Percentiles rank a stretch among this genome's conserved stretches.
These are phyloP conservation scores for Lepidonotus clava DNA, from an alignment of 2,888 invertebrate genomes.

Conservation along the genomic window DNA sequence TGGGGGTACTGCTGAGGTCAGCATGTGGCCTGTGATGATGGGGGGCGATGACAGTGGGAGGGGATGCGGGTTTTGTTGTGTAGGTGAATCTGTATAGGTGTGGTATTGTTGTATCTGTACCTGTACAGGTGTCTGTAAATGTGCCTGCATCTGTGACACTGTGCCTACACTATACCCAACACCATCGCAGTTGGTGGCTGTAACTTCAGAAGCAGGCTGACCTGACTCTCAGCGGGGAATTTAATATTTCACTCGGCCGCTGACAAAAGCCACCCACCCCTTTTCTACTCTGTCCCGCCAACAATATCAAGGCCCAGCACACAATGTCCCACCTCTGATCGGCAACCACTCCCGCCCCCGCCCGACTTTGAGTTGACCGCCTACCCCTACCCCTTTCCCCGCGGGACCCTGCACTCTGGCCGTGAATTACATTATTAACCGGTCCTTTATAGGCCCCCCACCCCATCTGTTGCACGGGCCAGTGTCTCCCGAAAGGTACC, in stretches of 20 bases:
- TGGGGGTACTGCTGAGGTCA: too few species aligned
- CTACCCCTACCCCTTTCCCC: neutral
- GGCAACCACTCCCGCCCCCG: neutral
- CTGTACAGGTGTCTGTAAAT: too few species aligned
- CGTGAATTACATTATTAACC: constrained; percentile 32
- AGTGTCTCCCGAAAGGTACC: neutral
- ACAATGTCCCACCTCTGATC: constrained; percentile 22
- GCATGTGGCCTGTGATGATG: too few species aligned
- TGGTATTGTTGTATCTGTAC: too few species aligned
- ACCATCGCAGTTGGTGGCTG: too few species aligned
- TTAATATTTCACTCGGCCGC: constrained; percentile 42
- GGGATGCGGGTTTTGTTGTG: too few species aligned
- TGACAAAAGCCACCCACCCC: neutral
- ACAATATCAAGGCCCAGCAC: constrained; percentile 33
- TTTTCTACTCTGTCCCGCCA: neutral
- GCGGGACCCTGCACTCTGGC: neutral
- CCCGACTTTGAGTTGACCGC: neutral
- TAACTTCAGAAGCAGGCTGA: neutral
- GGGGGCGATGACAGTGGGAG: too few species aligned
- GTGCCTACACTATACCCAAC: too few species aligned
- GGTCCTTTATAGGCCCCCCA: neutral
- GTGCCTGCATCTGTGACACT: too few species aligned
- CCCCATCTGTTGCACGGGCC: constrained; percentile 33
- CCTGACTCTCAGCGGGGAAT: constrained; percentile 44
- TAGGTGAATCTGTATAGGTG: too few species aligned